phyloP scores from a whole-genome alignment of 2,797 vertebrate genomes.

The Pseudotriccus pelzelni region DNA sequence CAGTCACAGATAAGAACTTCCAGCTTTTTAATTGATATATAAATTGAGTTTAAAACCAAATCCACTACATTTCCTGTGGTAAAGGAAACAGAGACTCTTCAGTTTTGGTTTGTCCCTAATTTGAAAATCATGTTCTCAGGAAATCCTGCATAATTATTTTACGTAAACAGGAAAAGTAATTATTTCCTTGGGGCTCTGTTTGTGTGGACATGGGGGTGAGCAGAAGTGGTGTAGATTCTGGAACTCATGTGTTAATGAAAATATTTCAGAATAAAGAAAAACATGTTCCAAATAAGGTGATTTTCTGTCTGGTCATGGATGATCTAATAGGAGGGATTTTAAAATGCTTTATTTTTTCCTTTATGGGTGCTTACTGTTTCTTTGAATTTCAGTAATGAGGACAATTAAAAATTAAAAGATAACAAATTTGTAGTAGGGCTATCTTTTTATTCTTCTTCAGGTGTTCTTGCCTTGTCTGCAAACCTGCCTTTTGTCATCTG shows the following conservation, averaged over 20 bases:
- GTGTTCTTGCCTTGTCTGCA: neutral
- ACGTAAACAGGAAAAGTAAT: slow-evolving; percentile 72
- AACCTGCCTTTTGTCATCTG: neutral
- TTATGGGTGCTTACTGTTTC: neutral
- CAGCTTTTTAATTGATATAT: slow-evolving; percentile 61
- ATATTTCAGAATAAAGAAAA: slow-evolving; percentile 5
- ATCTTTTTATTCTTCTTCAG: slow-evolving; percentile 24
- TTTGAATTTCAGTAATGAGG: neutral
- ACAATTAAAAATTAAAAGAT: neutral
- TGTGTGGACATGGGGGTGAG: neutral
- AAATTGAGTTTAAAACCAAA: slow-evolving; percentile 61
- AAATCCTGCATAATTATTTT: slow-evolving; percentile 69
- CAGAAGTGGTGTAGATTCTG: slow-evolving; percentile 16
- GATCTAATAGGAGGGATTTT: neutral
- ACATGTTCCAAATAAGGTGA: slow-evolving; percentile 8
- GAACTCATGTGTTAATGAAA: neutral
- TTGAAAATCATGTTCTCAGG: slow-evolving; percentile 73
- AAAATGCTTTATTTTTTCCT: neutral
- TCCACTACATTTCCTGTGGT: slow-evolving; percentile 66
- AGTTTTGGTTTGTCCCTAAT: slow-evolving; percentile 69
- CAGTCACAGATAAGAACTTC: slow-evolving; percentile 55
- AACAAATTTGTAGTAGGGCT: neutral
- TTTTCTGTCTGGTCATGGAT: neutral
- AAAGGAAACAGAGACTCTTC: slow-evolving; percentile 65
- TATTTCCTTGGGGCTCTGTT: slow-evolving; percentile 60